Base-by-base conservation (phyloP, 2,888 invertebrate species). In the Chesias legatella region DNA sequence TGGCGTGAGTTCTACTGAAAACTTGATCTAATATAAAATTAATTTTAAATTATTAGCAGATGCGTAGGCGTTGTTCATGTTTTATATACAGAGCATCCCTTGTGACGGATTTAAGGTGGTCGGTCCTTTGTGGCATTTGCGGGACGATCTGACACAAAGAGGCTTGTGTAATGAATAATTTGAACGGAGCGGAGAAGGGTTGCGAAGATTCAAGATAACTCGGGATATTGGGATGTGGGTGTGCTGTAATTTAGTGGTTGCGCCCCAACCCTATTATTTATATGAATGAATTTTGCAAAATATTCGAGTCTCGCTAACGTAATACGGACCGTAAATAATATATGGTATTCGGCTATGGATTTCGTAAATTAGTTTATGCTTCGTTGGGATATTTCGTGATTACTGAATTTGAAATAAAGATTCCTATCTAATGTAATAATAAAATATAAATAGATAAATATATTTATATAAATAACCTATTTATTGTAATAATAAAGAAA, bases 141-240 rank as follows among this genome's bases (percentile, higher is more conserved):
- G 44, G 51, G 34, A 45, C 35, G 35, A 35, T 37, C 54, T 46
- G 48, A 50, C 54, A 55, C 52, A 52, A 55, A 55, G 54, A 48
- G 45, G 34, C 48, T 44, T 50, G 37, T 46, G 23, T 52, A 50
- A 55, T 55, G 54, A 55, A 55, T 55, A 52, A 52, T 55, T 52
- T 47, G 48, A 40, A 43, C 39, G 40, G 27, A 36, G 33, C 23
- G 10, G 47, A 36, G 34, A 33, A 43, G 53, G 51, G 46, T 47
- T 43, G 27, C 41, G 28, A 40, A 50, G 46, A 52, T 52, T 47
- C 42, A 29, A 47, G 50, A 50, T 55, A 52, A 43, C 46, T 38
- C 10, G 37, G 41, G 39, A 7, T 52, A 52, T 55, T 46, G 48
- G 48, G 43, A 43, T 46, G 43, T 35, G 34, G 34, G 40, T 45